A percentile compares a stretch with the other conserved stretches of the same genome.
Evolutionary conservation across 2,113 vertebrate species (phyloP).

Genomic region (Sakesphorus luctuosus): DNA sequence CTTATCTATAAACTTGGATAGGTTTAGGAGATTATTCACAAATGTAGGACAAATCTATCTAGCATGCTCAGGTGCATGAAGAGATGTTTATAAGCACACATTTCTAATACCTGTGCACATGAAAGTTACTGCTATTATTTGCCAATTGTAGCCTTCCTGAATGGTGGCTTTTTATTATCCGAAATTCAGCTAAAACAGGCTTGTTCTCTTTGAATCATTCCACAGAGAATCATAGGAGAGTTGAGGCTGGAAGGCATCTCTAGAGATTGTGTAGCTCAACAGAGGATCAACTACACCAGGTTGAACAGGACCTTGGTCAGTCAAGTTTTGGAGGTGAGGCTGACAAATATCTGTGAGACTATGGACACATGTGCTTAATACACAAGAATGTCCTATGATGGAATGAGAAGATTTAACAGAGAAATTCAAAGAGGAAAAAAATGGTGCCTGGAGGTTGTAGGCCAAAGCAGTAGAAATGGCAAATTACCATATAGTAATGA

Average conservation of each 20-base stretch:
- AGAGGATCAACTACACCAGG: neutral
- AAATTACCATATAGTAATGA: neutral
- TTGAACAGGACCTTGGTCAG: fast-evolving
- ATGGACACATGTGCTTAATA: neutral
- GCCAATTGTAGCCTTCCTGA: neutral
- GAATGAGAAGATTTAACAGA: neutral
- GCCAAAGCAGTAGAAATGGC: neutral
- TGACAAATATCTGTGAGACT: neutral
- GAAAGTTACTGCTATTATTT: neutral
- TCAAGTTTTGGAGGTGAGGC: neutral
- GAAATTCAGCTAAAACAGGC: neutral
- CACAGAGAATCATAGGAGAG: neutral
- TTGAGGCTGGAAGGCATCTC: neutral
- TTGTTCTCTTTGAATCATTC: neutral
- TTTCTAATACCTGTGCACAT: neutral
- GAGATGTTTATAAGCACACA: neutral
- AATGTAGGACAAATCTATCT: neutral
- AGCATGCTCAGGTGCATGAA: neutral
- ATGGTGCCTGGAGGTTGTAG: neutral
- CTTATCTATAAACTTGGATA: neutral
- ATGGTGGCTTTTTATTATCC: neutral
- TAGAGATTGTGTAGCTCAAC: neutral
- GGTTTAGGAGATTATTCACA: slow-evolving; percentile 18
- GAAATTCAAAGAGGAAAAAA: neutral
- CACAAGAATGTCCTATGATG: neutral